Evolutionary conservation across 2,888 invertebrate genomes (phyloP), one percentile per base, ranked within the genome.

Genomic region (Diploptera punctata): DNA sequence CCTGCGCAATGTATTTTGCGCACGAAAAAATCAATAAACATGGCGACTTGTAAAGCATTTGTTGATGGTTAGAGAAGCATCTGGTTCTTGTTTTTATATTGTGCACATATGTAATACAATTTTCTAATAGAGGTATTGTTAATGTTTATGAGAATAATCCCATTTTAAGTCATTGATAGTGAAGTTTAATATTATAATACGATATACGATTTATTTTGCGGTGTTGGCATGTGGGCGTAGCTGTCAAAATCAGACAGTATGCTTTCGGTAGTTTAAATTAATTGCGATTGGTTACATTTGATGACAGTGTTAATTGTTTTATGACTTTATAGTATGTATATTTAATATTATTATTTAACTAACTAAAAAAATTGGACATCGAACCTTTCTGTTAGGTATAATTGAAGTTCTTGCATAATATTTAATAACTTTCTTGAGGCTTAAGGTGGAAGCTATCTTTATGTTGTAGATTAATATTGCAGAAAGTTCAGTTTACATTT

Each of bases 141-240:
- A 24, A 9, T 44, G 13, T 9, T 16, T 9, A 18, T 26, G 2
- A 21, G n/a, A 19, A 44, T 24, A 18, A 47, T 33, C 18, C 9
- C 2, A 29, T 47, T 47, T 65, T 3, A 16, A 43, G 16, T 21
- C 38, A 19, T 16, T 26, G 21, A n/a, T 67, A 33, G 9, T 26
- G 9, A 3, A 21, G 26, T 57, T 3, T 29, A 24, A n/a, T 29
- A n/a, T 31, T 5, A 13, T 57, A 57, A 57, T 29, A 29, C 21
- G 9, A 29, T 57, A 57, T 13, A 3, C n/a, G 26, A 26, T 16
- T 29, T 29, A 13, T 33, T 49, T n/a, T 52, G 33, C 49, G 18
- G 68, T 29, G 47, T 67, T 75, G 68, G 60, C 75, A 76, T 76
- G 76, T 76, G 76, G 76, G 76, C 75, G 76, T 76, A 75, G 72